Evolutionary conservation across 1,140 invertebrate genomes (phyloP), one percentile per base, ranked within the genome.

Genomic region (Contarinia nasturtii): DNA sequence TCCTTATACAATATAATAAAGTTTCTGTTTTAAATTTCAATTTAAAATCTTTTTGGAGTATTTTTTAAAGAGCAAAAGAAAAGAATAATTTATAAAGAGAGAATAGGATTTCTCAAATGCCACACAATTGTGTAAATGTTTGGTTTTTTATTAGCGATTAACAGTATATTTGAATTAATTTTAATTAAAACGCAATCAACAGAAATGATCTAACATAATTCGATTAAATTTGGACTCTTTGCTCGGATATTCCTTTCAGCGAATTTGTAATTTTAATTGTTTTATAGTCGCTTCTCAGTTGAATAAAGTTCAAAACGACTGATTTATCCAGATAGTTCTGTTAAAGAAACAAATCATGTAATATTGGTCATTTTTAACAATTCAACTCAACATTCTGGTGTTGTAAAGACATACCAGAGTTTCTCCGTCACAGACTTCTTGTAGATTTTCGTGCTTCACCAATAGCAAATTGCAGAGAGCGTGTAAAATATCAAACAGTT

Each of bases 361-460:
- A n/a, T n/a, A n/a, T n/a, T n/a, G n/a, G n/a, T n/a, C n/a, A 27
- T 27, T 27, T 27, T 5, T 3, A 27, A 3, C 10, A 27, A 5
- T 27, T 27, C 27, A 27, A 27, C 3, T 27, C 27, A 3, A 27
- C 27, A n/a, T n/a, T n/a, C n/a, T n/a, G n/a, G n/a, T n/a, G n/a
- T n/a, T n/a, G 21, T 11, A 48, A 42, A 49, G 33, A 56, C 66
- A 74, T 70, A 94, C 91, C 74, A 97, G 67, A 48, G 89, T 88
- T 63, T 95, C 91, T 33, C 88, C 88, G 43, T 80, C 83, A 61
- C 90, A 93, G 22, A 97, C 88, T 73, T 95, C 88, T 59, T 87
- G 82, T 51, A 98, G 69, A 70, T 98, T 98, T 65, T 95, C 88
- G 2, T 92, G 91, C 52, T 92, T 90, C 0, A 97, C 93, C 7